Evolutionary conservation across 2,797 vertebrate genomes (phyloP), one percentile per base, ranked within the genome.

Genomic region (Silurus aristotelis): DNA sequence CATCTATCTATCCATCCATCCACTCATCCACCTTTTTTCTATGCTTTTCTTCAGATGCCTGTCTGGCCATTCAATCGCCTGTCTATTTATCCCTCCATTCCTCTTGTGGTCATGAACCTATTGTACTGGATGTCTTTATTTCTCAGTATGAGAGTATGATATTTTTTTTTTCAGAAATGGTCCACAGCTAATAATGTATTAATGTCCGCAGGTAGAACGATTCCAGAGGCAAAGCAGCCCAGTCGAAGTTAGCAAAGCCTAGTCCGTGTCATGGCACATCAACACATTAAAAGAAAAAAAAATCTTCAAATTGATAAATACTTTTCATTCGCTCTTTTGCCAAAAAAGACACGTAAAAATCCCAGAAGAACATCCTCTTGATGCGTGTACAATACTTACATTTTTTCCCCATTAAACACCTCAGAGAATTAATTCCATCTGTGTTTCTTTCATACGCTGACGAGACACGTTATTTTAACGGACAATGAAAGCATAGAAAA

Each of bases 151-250:
- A 81, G 46, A 14, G 17, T 68, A 25, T 52, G 19, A 63, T 43
- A 27, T 80, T 80, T 52, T 48, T 31, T 63, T 64, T 13, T 60
- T 67, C 61, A 72, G 75, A 71, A 55, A 72, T 46, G 43, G 60
- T 84, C 58, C 63, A 43, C 80, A 73, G 82, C 64, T 86, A 83
- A 84, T 86, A 72, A 86, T 63, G 77, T 75, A 61, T 87, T 81
- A 84, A 46, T 55, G 46, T 58, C 52, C 75, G 38, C 19, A 72
- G 60, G 66, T 56, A 64, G 84, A 64, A 73, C 61, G 17, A 52
- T 58, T 55, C 63, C 17, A 81, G 48, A 81, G 64, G 63, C 64
- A 22, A 67, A 10, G 55, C 25, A 80, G 10, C 43, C 52, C 64
- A 80, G 58, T 79, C 58, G 48, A 20, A 13, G 79, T 67, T 81